A percentile compares a stretch with the other conserved stretches of the same genome.
phyloP scores from a whole-genome alignment of 2,888 invertebrate genomes.

The Volucella bombylans region DNA sequence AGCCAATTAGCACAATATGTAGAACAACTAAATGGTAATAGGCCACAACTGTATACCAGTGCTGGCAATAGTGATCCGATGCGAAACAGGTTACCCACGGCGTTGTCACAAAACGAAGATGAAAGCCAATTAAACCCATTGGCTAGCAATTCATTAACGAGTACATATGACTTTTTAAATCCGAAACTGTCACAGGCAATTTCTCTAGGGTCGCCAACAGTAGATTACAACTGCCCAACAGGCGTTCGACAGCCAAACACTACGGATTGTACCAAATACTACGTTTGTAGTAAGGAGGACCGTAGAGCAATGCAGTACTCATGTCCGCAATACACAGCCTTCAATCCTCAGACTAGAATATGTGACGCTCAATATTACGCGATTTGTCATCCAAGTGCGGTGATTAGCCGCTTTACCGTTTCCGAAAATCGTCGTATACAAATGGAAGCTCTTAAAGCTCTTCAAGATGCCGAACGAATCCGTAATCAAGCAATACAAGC shows the following conservation, averaged over 20 bases:
- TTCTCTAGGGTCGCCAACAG: conserved; percentile 66
- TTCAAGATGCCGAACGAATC: conserved; percentile 80
- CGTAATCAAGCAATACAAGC: conserved; percentile 79
- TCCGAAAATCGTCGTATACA: conserved; percentile 79
- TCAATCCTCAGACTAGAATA: conserved; percentile 82
- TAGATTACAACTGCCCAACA: conserved; percentile 80
- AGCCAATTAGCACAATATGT: conserved; percentile 72
- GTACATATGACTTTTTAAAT: conserved; percentile 79
- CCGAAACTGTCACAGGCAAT: conserved; percentile 78
- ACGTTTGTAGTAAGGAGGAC: conserved; percentile 83
- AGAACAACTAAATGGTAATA: conserved; percentile 57
- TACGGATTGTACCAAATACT: conserved; percentile 84
- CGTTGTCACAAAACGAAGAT: conserved; percentile 38
- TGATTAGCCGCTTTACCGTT: conserved; percentile 77
- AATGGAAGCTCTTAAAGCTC: conserved; percentile 79
- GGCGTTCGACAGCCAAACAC: conserved; percentile 83
- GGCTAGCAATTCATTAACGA: conserved; percentile 78
- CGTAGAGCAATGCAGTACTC: conserved; percentile 82
- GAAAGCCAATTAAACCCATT: conserved; percentile 79
- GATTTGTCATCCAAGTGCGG: conserved; percentile 78
- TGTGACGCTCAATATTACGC: conserved; percentile 82
- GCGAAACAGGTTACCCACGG: conserved; percentile 18
- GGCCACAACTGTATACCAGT: conserved; percentile 37
- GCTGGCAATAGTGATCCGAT: conserved; percentile 12
- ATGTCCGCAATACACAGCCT: conserved; percentile 83